These are phyloP conservation scores for Holcopasites calliopsidis DNA, from an alignment of 1,140 invertebrate species.

Conservation along the genomic window DNA sequence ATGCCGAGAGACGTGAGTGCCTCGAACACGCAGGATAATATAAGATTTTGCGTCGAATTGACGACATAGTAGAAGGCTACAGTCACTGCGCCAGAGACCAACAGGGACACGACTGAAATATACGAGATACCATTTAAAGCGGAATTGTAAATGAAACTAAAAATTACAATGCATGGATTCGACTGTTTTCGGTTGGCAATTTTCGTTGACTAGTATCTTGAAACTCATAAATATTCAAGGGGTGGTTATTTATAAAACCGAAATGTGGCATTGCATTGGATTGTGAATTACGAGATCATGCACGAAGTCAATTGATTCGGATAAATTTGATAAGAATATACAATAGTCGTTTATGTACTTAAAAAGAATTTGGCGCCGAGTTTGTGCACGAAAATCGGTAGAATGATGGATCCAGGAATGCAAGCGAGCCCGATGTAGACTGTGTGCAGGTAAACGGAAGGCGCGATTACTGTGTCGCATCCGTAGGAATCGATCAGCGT, in stretches of 20 bases:
- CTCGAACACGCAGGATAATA: slow-evolving; percentile 88
- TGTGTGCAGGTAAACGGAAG: slow-evolving; percentile 85
- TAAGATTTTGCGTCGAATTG: slow-evolving; percentile 85
- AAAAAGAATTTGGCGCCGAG: slow-evolving; percentile 88
- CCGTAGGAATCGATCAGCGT: slow-evolving; percentile 74
- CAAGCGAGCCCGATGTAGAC: slow-evolving; percentile 87
- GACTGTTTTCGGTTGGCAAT: no score
- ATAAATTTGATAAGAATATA: not conserved
- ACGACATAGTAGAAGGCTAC: slow-evolving; percentile 88
- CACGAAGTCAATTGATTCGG: not conserved
- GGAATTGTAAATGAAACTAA: no score
- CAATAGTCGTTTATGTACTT: slow-evolving; percentile 79
- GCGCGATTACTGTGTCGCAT: slow-evolving; percentile 77
- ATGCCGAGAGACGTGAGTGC: slow-evolving; percentile 87
- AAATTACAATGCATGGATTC: no score
- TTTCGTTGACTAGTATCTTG: no score
- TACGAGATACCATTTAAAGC: not conserved
- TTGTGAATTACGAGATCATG: no score
- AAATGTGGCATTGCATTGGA: no score
- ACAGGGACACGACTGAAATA: slow-evolving; percentile 85
- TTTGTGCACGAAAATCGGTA: slow-evolving; percentile 86
- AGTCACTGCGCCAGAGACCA: slow-evolving; percentile 86
- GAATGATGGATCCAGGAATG: slow-evolving; percentile 86
- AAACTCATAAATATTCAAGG: no score
- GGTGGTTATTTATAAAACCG: no score